These are phyloP conservation scores for Mizuhopecten yessoensis DNA, from an alignment of 1,140 invertebrate species.

Conservation along the genomic window DNA sequence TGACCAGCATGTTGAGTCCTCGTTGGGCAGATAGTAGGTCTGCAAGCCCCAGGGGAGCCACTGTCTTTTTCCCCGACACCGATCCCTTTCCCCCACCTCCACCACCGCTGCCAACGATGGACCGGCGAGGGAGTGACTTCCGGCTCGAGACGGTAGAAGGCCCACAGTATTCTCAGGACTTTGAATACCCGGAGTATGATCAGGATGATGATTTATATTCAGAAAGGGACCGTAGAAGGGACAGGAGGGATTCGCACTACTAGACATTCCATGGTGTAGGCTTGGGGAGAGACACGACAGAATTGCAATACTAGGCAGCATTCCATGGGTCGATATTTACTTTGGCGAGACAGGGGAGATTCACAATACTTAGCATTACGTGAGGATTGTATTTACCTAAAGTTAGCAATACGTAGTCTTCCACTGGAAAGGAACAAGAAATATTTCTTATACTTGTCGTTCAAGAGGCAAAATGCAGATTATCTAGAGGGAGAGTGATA, in stretches of 20 bases:
- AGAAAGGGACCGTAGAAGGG: not conserved
- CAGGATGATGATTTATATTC: slow-evolving; percentile 51
- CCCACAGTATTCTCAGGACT: slow-evolving; percentile 53
- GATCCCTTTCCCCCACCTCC: slow-evolving; percentile 69
- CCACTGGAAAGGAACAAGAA: not conserved
- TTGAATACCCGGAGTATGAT: slow-evolving; percentile 50
- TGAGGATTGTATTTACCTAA: not conserved
- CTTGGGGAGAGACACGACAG: not conserved
- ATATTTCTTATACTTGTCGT: too few relatives aligned
- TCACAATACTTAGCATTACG: not conserved
- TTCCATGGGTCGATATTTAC: not conserved
- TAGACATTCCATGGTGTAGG: not conserved
- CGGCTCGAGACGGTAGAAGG: slow-evolving; percentile 62
- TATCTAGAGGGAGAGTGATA: too few relatives aligned
- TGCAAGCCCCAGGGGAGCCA: slow-evolving; percentile 73
- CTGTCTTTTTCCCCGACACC: slow-evolving; percentile 77
- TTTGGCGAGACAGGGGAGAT: not conserved
- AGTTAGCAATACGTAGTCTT: not conserved
- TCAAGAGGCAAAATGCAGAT: too few relatives aligned
- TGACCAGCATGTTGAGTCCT: slow-evolving; percentile 73
- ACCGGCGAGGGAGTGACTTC: slow-evolving; percentile 60
- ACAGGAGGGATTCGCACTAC: slow-evolving; percentile 30
- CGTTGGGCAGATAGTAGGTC: slow-evolving; percentile 74
- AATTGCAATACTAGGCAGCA: not conserved
- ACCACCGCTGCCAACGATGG: slow-evolving; percentile 50